Percentiles rank a stretch among this genome's conserved stretches.
Conservation (phyloP, 2,113 vertebrate genomes). For the Varanus salvator region DNA sequence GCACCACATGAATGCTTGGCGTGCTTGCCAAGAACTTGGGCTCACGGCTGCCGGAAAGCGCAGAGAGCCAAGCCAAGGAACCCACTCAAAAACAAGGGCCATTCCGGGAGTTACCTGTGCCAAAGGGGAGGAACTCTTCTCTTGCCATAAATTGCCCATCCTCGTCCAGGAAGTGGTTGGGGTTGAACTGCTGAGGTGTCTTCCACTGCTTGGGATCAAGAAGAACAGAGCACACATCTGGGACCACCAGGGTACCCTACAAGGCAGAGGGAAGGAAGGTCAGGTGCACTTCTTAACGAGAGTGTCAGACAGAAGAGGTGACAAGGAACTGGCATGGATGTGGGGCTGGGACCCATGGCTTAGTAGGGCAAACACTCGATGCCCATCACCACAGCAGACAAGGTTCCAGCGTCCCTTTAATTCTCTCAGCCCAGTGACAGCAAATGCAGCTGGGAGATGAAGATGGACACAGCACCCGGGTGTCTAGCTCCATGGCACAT, state of each 20-base stretch:
- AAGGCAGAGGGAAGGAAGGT: conserved; percentile 16
- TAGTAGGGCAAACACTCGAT: not conserved
- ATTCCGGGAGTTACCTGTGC: conserved; percentile 62
- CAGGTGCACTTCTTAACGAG: not conserved
- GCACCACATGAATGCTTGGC: no score
- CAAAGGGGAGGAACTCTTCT: conserved; percentile 75
- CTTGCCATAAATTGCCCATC: conserved; percentile 64
- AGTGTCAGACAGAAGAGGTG: not conserved
- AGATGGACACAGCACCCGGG: no score
- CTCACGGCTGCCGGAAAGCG: no score
- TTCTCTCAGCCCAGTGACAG: not conserved
- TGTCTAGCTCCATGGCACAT: no score
- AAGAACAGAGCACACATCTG: conserved; percentile 70
- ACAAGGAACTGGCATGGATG: not conserved
- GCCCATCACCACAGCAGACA: not conserved
- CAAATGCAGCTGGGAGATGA: no score
- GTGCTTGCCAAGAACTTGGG: no score
- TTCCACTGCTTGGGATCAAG: conserved; percentile 71
- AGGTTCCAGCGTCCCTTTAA: not conserved
- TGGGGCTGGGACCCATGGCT: not conserved
- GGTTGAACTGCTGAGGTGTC: conserved; percentile 70
- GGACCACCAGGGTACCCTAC: conserved; percentile 70
- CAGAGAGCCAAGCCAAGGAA: no score
- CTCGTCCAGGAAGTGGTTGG: conserved; percentile 72
- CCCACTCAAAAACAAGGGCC: not conserved